A percentile compares a stretch with the other conserved stretches of the same genome.
Conservation (phyloP, 2,113 vertebrate genomes). For the Zapornia atra region DNA sequence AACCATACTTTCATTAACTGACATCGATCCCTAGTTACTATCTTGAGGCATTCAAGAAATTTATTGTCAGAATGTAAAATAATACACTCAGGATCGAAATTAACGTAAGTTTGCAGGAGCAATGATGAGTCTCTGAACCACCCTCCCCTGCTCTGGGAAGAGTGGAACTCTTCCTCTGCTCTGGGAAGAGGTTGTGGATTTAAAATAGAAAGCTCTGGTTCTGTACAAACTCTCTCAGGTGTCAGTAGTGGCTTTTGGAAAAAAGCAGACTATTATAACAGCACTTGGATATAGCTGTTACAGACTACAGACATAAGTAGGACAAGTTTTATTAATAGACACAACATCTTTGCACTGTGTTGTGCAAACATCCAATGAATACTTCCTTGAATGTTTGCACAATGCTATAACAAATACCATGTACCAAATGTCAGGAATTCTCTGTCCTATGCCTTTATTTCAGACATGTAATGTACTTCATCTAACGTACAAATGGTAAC, state of each 20-base stretch:
- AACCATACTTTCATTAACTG: not conserved
- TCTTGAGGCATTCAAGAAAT: not conserved
- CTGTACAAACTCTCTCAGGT: not conserved
- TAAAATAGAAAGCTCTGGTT: not conserved
- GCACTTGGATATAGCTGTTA: not conserved
- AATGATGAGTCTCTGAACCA: not conserved
- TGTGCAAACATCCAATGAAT: not conserved
- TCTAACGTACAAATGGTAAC: not conserved
- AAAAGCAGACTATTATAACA: not conserved
- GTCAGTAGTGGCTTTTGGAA: not conserved
- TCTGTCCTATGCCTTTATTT: not conserved
- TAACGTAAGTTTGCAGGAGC: not conserved
- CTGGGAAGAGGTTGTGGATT: not conserved
- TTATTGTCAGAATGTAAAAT: not conserved
- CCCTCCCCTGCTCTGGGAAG: not conserved
- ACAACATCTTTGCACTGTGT: not conserved
- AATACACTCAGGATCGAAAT: not conserved
- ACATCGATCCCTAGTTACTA: not conserved
- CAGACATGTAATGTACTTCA: not conserved
- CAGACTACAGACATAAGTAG: not conserved
- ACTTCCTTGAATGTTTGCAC: not conserved
- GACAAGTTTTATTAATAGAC: not conserved
- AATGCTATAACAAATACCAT: not conserved
- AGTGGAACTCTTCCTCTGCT: not conserved
- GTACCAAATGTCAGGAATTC: not conserved